Evolutionary conservation across 2,113 vertebrate genomes (phyloP), one percentile per base, ranked within the genome.

Genomic region (Tringa solitaria): DNA sequence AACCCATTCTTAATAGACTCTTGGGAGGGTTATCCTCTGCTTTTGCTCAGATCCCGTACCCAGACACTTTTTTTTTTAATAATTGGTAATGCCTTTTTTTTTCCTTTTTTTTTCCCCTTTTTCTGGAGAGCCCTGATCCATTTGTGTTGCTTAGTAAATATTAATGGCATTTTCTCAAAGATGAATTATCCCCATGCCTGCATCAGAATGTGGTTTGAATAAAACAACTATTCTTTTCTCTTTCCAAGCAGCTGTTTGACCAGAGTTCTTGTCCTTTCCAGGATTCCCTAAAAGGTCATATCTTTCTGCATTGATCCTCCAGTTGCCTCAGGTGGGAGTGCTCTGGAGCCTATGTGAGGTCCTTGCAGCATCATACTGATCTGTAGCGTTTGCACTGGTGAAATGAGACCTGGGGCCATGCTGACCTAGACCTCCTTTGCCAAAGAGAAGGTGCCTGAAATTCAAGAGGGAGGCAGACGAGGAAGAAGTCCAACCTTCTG

Each of bases 1-100:
- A 95, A 87, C 73, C 73, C 69, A 41, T 94, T 96, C 96, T 85
- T 94, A 96, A 96, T 63, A 91, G 91, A 78, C 89, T 90, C 91
- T 94, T 86, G 95, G 90, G 95, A 96, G 82, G 82, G 84, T 91
- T 86, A 94, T 97, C 95, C 81, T 89, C 51, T 78, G 67, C 84
- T 90, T 60, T 64, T 86, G 22, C 63, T 87, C 75, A 88, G 78
- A 89, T 95, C 43, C n/a, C 20, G 7, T 75, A 76, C 7, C 14
- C 78, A 78, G 70, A 70, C 59, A 41, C 43, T 81, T 46, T 84
- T 48, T 74, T 51, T 60, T 33, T 27, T 3, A 75, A 73, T 84
- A 82, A 76, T 72, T 87, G 35, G 39, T 67, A 82, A 64, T 53
- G 41, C 10, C 2, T 16, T 37, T 77, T 70, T 33, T 2, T 24